A percentile compares a stretch with the other conserved stretches of the same genome.
Evolutionary conservation across 1,140 invertebrate species (phyloP).

Genomic region (Tenebrio molitor): DNA sequence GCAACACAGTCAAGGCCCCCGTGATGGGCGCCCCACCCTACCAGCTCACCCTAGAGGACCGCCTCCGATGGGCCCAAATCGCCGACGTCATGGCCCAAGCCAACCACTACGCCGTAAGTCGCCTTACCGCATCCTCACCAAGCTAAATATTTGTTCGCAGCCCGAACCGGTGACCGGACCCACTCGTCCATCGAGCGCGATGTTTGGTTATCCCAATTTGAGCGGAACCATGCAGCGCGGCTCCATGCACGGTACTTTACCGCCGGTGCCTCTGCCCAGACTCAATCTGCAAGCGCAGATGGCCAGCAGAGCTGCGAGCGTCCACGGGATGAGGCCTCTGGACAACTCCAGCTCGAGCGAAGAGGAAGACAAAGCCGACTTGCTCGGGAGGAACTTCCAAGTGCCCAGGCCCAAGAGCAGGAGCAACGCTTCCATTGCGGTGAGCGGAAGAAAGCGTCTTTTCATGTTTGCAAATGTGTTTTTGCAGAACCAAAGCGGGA

Average conservation of each 20-base stretch:
- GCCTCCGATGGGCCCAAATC: conserved; percentile 87
- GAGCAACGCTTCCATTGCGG: conserved; percentile 77
- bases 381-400: conserved; percentile 76
- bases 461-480: conserved; percentile 33
- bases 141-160: conserved; percentile 63
- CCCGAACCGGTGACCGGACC: conserved; percentile 76
- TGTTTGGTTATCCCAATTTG: conserved; percentile 81
- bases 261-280: conserved; percentile 81
- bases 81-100: conserved; percentile 86
- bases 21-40: conserved; percentile 75
- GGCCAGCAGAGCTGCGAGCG: conserved; percentile 66
- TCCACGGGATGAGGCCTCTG: conserved; percentile 67
- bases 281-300: conserved; percentile 68
- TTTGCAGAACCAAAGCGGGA: conserved; percentile 84
- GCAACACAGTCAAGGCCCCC: conserved; percentile 78
- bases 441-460: conserved; percentile 63
- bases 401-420: conserved; percentile 86
- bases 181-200: conserved; percentile 84
- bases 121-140: not conserved
- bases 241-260: conserved; percentile 73
- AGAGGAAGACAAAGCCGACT: conserved; percentile 80
- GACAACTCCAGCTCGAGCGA: conserved; percentile 77
- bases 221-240: conserved; percentile 66
- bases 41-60: conserved; percentile 80
- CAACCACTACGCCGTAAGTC: conserved; percentile 84